Conservation (phyloP, 2,113 vertebrate species). For the Aphelocoma coerulescens region DNA sequence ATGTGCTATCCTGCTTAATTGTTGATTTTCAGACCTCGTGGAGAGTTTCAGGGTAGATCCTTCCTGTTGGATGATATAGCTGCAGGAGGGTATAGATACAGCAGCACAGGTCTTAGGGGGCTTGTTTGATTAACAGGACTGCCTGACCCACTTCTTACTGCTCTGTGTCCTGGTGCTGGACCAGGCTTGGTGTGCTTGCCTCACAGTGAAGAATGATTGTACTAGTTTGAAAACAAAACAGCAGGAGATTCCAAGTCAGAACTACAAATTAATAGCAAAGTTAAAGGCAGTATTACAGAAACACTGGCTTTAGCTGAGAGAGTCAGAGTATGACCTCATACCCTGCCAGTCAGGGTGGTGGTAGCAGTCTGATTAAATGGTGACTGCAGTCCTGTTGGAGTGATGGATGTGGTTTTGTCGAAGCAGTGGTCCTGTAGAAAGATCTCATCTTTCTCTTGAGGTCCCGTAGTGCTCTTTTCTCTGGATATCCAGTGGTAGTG, state of each 20-base stretch:
- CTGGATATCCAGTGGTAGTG: background rate
- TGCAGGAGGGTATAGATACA: background rate
- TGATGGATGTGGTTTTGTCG: background rate
- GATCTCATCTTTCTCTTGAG: background rate
- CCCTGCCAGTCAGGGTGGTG: fast-evolving
- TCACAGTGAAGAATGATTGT: background rate
- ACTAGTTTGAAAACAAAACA: background rate
- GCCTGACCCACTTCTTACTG: background rate
- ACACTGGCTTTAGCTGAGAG: background rate
- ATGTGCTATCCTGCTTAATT: background rate
- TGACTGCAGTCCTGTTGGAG: background rate
- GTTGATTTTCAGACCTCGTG: background rate
- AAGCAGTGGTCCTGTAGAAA: background rate
- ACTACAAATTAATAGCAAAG: background rate
- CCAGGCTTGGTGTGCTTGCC: background rate
- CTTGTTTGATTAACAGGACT: background rate
- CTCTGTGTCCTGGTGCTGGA: background rate
- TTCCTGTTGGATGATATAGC: background rate
- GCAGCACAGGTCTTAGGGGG: background rate
- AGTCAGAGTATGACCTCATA: background rate
- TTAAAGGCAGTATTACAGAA: background rate
- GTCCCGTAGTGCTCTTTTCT: background rate
- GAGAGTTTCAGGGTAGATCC: background rate
- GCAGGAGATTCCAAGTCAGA: background rate
- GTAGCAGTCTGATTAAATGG: background rate